Conservation (phyloP, 2,797 vertebrate species). For the Xerus rutilus region DNA sequence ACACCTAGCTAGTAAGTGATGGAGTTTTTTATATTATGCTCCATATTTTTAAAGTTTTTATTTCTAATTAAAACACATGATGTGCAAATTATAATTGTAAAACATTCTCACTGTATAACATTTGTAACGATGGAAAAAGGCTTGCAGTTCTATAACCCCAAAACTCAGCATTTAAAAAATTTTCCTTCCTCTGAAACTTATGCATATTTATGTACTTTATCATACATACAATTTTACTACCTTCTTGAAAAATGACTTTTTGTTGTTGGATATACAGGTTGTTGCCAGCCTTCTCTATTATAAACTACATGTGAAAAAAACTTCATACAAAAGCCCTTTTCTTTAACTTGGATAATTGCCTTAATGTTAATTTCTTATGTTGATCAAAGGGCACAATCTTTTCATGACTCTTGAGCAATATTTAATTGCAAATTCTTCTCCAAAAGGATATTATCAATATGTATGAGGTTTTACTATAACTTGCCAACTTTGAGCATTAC, state of each 20-base stretch:
- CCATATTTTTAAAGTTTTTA: constrained; percentile 49
- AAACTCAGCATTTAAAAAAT: not conserved
- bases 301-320: not conserved
- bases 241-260: constrained; percentile 26
- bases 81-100: not conserved
- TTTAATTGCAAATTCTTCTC: not conserved
- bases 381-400: not conserved
- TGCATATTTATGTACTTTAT: not conserved
- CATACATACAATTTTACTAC: not conserved
- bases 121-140: constrained; percentile 2
- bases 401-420: not conserved
- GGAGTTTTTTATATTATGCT: not conserved
- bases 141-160: not conserved
- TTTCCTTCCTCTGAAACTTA: not conserved
- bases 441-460: not conserved
- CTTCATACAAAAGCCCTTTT: not conserved
- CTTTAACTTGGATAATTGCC: not conserved
- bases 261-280: constrained; percentile 1
- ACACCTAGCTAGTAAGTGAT: not conserved
- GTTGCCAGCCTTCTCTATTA: not conserved
- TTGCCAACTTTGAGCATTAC: not conserved
- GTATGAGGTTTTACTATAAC: not conserved
- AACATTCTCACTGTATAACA: not conserved
- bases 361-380: constrained; percentile 20
- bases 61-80: not conserved